Evolutionary conservation across 2,888 invertebrate genomes (phyloP).

Genomic region (Conus canariensis): DNA sequence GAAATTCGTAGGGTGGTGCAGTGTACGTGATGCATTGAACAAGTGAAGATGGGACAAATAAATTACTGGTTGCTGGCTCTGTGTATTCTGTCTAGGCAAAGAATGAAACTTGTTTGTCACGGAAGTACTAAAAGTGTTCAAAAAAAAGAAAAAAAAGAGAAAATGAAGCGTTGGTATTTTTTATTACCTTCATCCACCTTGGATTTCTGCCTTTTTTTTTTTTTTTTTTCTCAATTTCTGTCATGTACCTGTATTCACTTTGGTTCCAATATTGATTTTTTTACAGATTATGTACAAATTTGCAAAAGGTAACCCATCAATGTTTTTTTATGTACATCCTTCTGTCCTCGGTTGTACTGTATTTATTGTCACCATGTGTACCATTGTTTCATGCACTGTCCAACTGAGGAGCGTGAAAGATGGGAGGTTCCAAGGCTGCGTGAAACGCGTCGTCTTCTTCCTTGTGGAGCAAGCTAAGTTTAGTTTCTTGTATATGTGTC

Average conservation of each 20-base stretch:
- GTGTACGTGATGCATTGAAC: not conserved
- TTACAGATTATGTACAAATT: constrained; percentile 19
- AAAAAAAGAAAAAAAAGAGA: too few species aligned
- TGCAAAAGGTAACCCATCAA: not conserved
- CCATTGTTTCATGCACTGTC: constrained; percentile 17
- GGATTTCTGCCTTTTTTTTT: not conserved
- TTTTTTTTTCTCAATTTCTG: not conserved
- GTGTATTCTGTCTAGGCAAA: not conserved
- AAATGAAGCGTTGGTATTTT: not conserved
- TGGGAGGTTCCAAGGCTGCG: not conserved
- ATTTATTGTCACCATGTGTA: constrained; percentile 18
- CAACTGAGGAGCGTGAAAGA: constrained; percentile 12
- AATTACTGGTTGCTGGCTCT: not conserved
- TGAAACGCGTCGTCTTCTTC: not conserved
- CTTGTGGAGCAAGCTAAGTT: not conserved
- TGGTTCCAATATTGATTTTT: constrained; percentile 9
- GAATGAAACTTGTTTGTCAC: not conserved
- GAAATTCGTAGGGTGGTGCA: not conserved
- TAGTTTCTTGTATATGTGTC: constrained; percentile 34
- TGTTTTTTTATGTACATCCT: not conserved
- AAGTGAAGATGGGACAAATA: not conserved
- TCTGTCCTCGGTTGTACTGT: constrained; percentile 5
- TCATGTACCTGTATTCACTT: not conserved
- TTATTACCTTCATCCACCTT: not conserved
- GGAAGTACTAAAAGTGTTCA: too few species aligned